Percentiles rank a stretch among this genome's conserved stretches.
phyloP scores from a whole-genome alignment of 2,797 vertebrate species.

The Sparidentex hasta region DNA sequence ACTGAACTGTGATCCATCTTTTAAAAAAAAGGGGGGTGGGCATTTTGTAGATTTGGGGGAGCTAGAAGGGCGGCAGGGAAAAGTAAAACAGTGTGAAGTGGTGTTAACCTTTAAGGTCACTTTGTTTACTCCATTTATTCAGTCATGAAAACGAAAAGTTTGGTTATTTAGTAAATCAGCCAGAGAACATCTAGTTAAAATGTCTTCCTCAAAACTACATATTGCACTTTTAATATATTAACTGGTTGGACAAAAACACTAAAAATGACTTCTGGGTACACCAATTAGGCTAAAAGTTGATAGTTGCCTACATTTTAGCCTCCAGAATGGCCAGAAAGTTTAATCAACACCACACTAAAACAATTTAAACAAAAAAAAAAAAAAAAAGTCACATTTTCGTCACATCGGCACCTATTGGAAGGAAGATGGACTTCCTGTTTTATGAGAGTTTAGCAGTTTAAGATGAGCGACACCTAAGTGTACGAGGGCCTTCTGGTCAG shows the following conservation, averaged over 20 bases:
- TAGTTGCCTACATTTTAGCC: not conserved
- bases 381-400: no score
- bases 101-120: no score
- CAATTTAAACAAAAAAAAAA: not conserved
- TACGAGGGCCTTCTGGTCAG: conserved; percentile 41
- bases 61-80: no score
- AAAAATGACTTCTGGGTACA: not conserved
- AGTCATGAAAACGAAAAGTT: no score
- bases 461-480: not conserved
- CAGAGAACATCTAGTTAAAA: no score
- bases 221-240: not conserved
- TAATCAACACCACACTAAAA: not conserved
- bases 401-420: not conserved
- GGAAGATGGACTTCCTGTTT: not conserved
- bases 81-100: no score
- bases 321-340: no score
- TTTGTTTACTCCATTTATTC: no score
- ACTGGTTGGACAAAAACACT: not conserved
- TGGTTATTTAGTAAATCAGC: no score
- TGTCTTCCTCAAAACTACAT: no score
- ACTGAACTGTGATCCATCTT: not conserved
- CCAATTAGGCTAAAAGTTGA: not conserved
- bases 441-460: not conserved
- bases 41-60: no score
- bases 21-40: no score